Evolutionary conservation across 2,113 vertebrate genomes (phyloP).

Genomic region (Diadophis punctatus): DNA sequence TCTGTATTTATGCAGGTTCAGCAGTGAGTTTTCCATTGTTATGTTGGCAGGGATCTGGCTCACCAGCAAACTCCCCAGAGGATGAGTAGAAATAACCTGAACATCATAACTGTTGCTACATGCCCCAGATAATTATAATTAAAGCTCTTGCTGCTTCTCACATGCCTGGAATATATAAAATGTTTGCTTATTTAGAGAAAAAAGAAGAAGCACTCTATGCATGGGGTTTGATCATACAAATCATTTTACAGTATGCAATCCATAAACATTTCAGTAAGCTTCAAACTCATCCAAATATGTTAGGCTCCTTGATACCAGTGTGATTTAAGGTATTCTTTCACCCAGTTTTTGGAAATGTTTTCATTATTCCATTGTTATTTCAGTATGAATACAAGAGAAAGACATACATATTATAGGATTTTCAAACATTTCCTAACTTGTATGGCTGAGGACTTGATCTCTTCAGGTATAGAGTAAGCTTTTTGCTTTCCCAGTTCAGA

Average conservation of each 20-base stretch:
- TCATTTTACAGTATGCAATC: background rate
- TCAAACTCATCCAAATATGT: background rate
- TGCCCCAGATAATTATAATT: slow-evolving; percentile 12
- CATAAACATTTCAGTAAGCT: background rate
- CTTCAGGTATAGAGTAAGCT: background rate
- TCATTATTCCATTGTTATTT: background rate
- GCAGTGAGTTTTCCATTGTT: background rate
- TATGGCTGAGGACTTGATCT: background rate
- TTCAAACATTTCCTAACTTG: background rate
- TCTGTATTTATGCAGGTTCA: background rate
- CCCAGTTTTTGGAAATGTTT: background rate
- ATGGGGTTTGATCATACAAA: background rate
- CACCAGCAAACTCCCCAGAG: background rate
- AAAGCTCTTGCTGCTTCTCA: background rate
- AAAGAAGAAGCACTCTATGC: background rate
- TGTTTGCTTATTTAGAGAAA: background rate
- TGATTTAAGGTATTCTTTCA: background rate
- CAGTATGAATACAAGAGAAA: background rate
- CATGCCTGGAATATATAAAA: background rate
- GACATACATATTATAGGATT: background rate
- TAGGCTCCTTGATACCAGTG: background rate
- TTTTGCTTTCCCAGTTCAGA: background rate
- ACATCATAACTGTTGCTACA: background rate
- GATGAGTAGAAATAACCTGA: background rate
- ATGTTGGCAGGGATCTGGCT: background rate